Evolutionary conservation across 2,113 vertebrate genomes (phyloP).

Genomic region (Sylvicapra grimmia): DNA sequence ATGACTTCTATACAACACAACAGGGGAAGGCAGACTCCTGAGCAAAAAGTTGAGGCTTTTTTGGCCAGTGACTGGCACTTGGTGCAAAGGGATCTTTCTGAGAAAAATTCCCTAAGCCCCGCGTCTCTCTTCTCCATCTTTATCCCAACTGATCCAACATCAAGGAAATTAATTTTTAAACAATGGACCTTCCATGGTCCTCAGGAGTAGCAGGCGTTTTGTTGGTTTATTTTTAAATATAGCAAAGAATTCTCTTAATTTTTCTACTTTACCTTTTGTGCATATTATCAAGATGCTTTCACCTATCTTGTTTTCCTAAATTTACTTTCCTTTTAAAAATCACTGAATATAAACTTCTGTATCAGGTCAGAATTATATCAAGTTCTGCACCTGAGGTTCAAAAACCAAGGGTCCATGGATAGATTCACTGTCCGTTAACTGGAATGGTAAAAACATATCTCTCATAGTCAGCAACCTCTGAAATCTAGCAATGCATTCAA

Average conservation of each 20-base stretch:
- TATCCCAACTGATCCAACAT: background rate
- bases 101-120: background rate
- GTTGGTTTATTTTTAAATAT: background rate
- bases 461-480: background rate
- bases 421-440: background rate
- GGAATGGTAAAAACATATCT: background rate
- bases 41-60: background rate
- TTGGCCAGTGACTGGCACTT: background rate
- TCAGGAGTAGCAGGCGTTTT: background rate
- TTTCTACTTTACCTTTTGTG: background rate
- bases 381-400: background rate
- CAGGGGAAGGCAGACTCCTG: background rate
- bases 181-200: background rate
- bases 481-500: background rate
- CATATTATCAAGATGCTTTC: background rate
- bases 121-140: background rate
- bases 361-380: background rate
- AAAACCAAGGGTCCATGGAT: background rate
- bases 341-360: background rate
- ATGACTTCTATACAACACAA: background rate
- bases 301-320: background rate
- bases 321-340: background rate
- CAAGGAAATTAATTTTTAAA: background rate
- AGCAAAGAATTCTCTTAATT: background rate
- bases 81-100: background rate